A percentile compares a stretch with the other conserved stretches of the same genome.
These are phyloP conservation scores for Scytalopus superciliaris DNA, from an alignment of 2,113 vertebrate species.

Conservation along the genomic window DNA sequence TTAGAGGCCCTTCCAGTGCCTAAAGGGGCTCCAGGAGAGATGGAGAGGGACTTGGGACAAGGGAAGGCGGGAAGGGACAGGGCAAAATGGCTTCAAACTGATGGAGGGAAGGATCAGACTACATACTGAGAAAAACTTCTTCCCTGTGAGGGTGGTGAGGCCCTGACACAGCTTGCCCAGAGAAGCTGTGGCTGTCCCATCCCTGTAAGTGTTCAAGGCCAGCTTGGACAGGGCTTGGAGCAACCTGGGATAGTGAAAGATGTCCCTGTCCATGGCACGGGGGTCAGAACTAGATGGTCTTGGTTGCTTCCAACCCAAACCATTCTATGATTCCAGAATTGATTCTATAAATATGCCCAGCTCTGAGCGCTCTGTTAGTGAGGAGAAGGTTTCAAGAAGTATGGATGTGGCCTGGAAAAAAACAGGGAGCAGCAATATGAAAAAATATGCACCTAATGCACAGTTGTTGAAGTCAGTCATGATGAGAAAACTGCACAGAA, in stretches of 20 bases:
- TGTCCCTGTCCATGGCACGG: neutral
- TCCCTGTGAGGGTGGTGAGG: accelerated
- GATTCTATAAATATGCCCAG: too few species aligned
- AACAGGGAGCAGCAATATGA: neutral
- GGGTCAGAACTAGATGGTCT: neutral
- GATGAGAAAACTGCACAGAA: neutral
- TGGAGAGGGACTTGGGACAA: neutral
- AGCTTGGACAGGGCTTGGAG: accelerated
- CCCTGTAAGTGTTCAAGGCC: neutral
- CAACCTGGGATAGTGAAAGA: accelerated
- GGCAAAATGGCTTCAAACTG: neutral
- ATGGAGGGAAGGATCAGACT: accelerated
- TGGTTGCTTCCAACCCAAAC: neutral
- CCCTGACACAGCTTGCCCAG: accelerated
- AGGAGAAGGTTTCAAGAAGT: neutral
- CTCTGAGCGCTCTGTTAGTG: accelerated
- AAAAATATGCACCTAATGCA: neutral
- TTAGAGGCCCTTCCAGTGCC: neutral
- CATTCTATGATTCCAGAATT: neutral
- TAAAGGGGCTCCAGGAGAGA: neutral
- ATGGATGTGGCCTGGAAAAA: neutral
- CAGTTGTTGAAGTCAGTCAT: neutral
- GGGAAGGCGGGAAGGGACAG: accelerated
- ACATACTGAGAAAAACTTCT: neutral
- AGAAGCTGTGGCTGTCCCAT: neutral